phyloP scores from a whole-genome alignment of 2,888 invertebrate genomes.

The Tryphoninae sp. region DNA sequence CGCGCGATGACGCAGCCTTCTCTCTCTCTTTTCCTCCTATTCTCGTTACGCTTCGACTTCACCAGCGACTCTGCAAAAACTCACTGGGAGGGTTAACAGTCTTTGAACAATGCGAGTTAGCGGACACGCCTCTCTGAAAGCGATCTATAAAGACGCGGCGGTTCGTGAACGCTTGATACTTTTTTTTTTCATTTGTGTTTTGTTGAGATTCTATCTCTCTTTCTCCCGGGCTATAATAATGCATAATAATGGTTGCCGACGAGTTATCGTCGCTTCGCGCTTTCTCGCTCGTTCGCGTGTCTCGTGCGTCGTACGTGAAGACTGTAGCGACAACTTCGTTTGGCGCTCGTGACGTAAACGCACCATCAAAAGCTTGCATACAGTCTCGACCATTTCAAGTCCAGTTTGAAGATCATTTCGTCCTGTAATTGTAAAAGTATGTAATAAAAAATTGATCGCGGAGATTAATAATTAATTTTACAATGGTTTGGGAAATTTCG shows the following conservation, averaged over 20 bases:
- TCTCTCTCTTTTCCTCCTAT: neutral
- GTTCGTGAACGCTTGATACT: neutral
- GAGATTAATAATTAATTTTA: too few species aligned
- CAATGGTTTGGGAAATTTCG: neutral
- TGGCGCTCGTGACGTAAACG: neutral
- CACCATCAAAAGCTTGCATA: neutral
- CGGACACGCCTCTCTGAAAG: slow-evolving; percentile 49
- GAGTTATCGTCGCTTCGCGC: slow-evolving; percentile 12
- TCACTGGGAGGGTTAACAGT: slow-evolving; percentile 68
- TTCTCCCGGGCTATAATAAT: neutral
- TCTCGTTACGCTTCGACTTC: slow-evolving; percentile 19
- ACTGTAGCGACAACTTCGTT: neutral
- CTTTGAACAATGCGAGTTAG: slow-evolving; percentile 67
- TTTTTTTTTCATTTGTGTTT: too few species aligned
- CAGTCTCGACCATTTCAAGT: too few species aligned
- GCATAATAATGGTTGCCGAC: neutral
- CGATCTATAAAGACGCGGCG: neutral
- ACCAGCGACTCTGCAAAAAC: slow-evolving; percentile 18
- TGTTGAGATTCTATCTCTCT: neutral
- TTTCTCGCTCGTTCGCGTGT: slow-evolving; percentile 23
- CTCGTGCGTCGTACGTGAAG: neutral
- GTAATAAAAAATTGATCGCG: too few species aligned
- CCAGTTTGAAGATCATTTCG: too few species aligned
- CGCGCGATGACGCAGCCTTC: neutral
- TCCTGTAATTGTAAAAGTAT: too few species aligned